phyloP scores from a whole-genome alignment of 2,797 vertebrate species.

The Labroides dimidiatus region DNA sequence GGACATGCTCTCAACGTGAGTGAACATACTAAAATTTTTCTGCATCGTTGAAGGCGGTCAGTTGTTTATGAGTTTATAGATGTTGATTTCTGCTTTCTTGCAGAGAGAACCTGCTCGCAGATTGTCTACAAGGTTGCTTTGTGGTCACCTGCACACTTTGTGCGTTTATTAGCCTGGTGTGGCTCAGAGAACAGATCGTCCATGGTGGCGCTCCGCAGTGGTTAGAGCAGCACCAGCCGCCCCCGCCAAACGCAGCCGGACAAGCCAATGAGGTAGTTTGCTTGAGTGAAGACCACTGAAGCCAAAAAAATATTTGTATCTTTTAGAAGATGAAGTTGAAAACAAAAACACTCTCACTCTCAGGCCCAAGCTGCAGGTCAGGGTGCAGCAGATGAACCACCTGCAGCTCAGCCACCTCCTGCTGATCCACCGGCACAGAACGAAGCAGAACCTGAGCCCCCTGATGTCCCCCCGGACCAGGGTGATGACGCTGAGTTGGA shows the following conservation, averaged over 20 bases:
- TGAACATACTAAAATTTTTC: conserved; percentile 40
- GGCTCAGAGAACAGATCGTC: conserved; percentile 98
- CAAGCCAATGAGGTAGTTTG: conserved; percentile 91
- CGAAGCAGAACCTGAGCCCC: conserved; percentile 90
- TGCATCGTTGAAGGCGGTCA: not conserved
- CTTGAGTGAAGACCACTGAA: not conserved
- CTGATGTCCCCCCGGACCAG: conserved; percentile 85
- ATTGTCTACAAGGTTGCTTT: conserved; percentile 98
- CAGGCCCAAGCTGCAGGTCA: conserved; percentile 91
- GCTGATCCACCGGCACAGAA: conserved; percentile 91
- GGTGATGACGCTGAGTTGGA: conserved; percentile 91
- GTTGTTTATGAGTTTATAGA: not conserved
- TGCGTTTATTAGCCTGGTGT: conserved; percentile 98
- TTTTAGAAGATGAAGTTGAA: too few relatives aligned
- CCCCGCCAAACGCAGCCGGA: conserved; percentile 89
- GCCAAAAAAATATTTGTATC: too few relatives aligned
- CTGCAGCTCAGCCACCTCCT: conserved; percentile 85
- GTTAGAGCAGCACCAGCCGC: conserved; percentile 94
- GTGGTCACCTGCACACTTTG: conserved; percentile 98
- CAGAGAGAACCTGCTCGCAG: conserved; percentile 97
- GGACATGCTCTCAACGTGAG: conserved; percentile 99
- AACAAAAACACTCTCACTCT: not conserved
- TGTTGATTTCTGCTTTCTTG: conserved; percentile 13
- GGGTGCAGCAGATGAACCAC: conserved; percentile 86
- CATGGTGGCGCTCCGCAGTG: conserved; percentile 97